phyloP scores from a whole-genome alignment of 1,140 invertebrate genomes.

The Campoletis sonorensis region DNA sequence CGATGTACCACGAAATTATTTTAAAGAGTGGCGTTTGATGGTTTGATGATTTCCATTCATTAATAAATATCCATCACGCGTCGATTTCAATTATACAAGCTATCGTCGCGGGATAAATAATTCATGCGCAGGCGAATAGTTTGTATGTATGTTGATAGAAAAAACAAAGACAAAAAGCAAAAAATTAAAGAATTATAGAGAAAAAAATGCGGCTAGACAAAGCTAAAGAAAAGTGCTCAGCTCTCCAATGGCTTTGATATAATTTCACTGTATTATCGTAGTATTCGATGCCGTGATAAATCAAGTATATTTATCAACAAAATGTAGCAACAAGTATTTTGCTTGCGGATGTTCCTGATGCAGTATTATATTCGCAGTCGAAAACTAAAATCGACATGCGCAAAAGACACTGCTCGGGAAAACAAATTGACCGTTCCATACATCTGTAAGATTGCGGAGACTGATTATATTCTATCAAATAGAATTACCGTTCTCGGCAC shows the following conservation, averaged over 20 bases:
- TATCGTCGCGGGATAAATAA: too few relatives aligned
- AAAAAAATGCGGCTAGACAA: not conserved
- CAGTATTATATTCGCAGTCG: not conserved
- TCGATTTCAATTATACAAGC: too few relatives aligned
- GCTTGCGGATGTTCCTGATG: not conserved
- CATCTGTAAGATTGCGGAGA: not conserved
- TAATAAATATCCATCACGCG: too few relatives aligned
- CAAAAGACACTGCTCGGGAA: not conserved
- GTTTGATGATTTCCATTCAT: too few relatives aligned
- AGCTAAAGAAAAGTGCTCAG: conserved; percentile 48
- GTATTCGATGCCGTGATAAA: not conserved
- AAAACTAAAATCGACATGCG: not conserved
- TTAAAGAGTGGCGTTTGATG: too few relatives aligned
- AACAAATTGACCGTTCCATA: not conserved
- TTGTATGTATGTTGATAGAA: too few relatives aligned
- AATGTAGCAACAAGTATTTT: not conserved
- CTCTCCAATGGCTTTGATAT: not conserved
- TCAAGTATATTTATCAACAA: not conserved
- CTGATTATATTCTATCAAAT: not conserved
- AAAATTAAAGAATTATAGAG: too few relatives aligned
- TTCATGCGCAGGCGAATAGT: too few relatives aligned
- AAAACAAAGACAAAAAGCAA: too few relatives aligned
- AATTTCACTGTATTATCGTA: conserved; percentile 4
- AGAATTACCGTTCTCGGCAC: not conserved
- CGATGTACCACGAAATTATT: too few relatives aligned